Percentiles rank a stretch among this genome's conserved stretches.
These are phyloP conservation scores for Thereva unica DNA, from an alignment of 2,888 invertebrate species.

Conservation along the genomic window DNA sequence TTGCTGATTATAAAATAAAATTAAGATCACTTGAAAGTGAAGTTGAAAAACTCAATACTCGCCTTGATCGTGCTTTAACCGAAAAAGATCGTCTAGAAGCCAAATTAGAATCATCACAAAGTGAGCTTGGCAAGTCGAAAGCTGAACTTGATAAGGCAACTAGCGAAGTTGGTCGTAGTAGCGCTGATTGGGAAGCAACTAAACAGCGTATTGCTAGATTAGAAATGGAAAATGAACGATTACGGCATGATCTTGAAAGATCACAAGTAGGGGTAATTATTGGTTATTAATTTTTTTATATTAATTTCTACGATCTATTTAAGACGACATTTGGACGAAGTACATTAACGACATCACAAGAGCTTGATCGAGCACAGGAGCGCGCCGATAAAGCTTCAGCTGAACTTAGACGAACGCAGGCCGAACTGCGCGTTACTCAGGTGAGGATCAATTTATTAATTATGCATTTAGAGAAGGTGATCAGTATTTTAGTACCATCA, in stretches of 20 bases:
- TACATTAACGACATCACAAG: slow-evolving; percentile 79
- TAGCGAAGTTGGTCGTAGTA: slow-evolving; percentile 83
- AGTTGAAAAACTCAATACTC: slow-evolving; percentile 83
- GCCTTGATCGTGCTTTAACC: slow-evolving; percentile 84
- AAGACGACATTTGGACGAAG: slow-evolving; percentile 78
- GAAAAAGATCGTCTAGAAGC: slow-evolving; percentile 91
- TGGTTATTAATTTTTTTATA: not conserved
- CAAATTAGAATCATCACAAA: slow-evolving; percentile 89
- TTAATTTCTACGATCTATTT: slow-evolving; percentile 11
- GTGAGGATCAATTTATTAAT: slow-evolving; percentile 51
- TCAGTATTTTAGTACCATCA: not conserved
- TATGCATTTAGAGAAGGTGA: slow-evolving; percentile 14
- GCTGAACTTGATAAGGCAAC: slow-evolving; percentile 91
- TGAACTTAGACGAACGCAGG: slow-evolving; percentile 84
- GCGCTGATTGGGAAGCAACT: slow-evolving; percentile 69
- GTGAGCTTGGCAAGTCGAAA: slow-evolving; percentile 91
- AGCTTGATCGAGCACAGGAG: slow-evolving; percentile 80
- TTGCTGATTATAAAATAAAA: slow-evolving; percentile 95
- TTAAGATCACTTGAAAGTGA: slow-evolving; percentile 88
- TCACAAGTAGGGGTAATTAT: slow-evolving; percentile 62
- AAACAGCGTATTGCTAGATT: slow-evolving; percentile 77
- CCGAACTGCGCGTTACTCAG: slow-evolving; percentile 88
- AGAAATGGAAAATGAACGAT: slow-evolving; percentile 87
- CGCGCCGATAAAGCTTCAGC: slow-evolving; percentile 83
- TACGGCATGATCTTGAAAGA: slow-evolving; percentile 82